A percentile compares a stretch with the other conserved stretches of the same genome.
Conservation (phyloP, 2,113 vertebrate genomes). For the Bostrychus sinensis region DNA sequence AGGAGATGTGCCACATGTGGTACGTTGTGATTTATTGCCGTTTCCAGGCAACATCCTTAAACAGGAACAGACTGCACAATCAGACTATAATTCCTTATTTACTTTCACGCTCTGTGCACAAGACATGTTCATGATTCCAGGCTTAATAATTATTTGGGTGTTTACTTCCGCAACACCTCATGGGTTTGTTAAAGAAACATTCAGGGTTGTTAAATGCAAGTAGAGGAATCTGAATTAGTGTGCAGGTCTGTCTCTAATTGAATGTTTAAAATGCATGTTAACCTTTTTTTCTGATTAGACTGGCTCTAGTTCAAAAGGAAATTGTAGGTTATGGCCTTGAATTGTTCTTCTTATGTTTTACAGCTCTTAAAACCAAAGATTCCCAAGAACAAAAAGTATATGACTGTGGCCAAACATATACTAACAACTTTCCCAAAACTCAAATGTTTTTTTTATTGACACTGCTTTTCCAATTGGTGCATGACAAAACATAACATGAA, state of each 20-base stretch:
- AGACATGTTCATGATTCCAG: slow-evolving; percentile 24
- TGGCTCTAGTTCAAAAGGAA: too few relatives aligned
- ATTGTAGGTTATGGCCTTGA: too few relatives aligned
- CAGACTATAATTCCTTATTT: slow-evolving; percentile 55
- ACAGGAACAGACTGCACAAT: slow-evolving; percentile 68
- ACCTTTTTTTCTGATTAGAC: not conserved
- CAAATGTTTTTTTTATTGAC: too few relatives aligned
- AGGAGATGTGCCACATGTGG: slow-evolving; percentile 60
- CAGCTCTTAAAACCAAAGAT: too few relatives aligned
- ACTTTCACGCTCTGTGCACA: slow-evolving; percentile 25
- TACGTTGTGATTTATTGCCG: slow-evolving; percentile 66
- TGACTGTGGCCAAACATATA: too few relatives aligned
- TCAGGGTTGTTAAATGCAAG: not conserved
- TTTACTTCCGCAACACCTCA: slow-evolving; percentile 45
- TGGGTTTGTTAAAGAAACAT: slow-evolving; percentile 25
- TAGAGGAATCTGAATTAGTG: not conserved
- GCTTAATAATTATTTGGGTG: slow-evolving; percentile 51
- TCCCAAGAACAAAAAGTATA: too few relatives aligned
- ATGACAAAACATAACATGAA: too few relatives aligned
- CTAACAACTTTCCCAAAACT: too few relatives aligned
- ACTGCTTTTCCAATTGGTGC: too few relatives aligned
- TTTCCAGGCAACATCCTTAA: slow-evolving; percentile 68
- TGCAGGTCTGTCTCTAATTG: not conserved
- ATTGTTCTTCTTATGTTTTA: too few relatives aligned
- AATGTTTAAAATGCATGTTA: not conserved